Conservation (phyloP, 2,888 invertebrate genomes). For the Lithodes maja region DNA sequence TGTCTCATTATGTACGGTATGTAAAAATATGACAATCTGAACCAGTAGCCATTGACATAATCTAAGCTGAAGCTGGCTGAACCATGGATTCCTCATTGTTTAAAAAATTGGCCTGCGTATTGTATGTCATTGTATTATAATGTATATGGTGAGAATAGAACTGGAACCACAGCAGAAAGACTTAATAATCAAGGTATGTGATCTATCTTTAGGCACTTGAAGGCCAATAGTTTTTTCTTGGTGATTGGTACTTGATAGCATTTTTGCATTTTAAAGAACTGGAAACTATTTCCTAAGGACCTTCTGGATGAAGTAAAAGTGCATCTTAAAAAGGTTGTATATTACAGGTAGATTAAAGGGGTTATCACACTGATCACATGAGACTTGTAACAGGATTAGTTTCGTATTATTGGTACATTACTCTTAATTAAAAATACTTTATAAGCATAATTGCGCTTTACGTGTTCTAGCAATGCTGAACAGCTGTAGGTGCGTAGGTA, state of each 20-base stretch:
- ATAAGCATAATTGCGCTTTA: too few species aligned
- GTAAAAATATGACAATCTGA: too few species aligned
- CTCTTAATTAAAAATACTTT: too few species aligned
- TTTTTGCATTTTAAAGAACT: constrained; percentile 44
- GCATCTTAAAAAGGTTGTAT: constrained; percentile 51
- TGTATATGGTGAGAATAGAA: constrained; percentile 29
- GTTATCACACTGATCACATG: too few species aligned
- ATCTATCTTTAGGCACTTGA: constrained; percentile 48
- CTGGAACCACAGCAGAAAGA: constrained; percentile 22
- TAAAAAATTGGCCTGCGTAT: background rate
- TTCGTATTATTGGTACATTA: too few species aligned
- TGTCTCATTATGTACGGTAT: too few species aligned
- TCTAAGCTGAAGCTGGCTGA: background rate
- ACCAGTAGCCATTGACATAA: too few species aligned
- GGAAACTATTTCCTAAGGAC: constrained; percentile 58
- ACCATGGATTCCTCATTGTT: background rate
- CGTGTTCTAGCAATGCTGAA: too few species aligned
- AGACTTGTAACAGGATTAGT: too few species aligned
- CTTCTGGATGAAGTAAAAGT: constrained; percentile 60
- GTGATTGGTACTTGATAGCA: constrained; percentile 41
- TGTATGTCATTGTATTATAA: constrained; percentile 2
- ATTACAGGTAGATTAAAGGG: constrained; percentile 38
- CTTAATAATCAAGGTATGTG: constrained; percentile 49
- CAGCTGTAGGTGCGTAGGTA: too few species aligned
- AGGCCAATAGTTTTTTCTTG: constrained; percentile 41